These are phyloP conservation scores for Alectura lathami DNA, from an alignment of 2,113 vertebrate species.

Conservation along the genomic window DNA sequence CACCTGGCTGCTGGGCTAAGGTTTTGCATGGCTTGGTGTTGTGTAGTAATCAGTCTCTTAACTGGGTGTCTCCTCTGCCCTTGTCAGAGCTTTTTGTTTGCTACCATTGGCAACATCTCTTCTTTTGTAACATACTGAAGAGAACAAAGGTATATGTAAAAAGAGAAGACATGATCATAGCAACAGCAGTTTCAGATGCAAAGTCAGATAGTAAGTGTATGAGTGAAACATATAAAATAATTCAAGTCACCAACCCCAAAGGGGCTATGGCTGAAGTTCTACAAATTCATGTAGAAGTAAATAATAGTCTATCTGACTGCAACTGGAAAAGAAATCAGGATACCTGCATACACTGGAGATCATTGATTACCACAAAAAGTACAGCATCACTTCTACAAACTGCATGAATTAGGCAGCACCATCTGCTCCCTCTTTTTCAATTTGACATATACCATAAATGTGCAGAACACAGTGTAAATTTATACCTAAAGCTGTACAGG, in stretches of 20 bases:
- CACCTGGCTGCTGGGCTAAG: not conserved
- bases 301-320: not conserved
- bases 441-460: not conserved
- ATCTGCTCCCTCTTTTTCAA: not conserved
- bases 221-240: not conserved
- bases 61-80: not conserved
- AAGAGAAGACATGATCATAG: not conserved
- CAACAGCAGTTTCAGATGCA: not conserved
- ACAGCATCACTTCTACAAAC: not conserved
- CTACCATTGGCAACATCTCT: not conserved
- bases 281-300: not conserved
- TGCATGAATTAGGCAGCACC: not conserved
- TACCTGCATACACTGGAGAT: fast-evolving
- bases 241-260: not conserved
- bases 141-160: not conserved
- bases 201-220: not conserved
- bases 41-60: not conserved
- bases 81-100: not conserved
- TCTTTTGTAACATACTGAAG: not conserved
- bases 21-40: not conserved
- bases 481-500: not conserved
- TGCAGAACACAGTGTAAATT: not conserved
- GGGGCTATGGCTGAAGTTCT: not conserved
- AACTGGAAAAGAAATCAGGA: not conserved
- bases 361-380: not conserved